phyloP scores from a whole-genome alignment of 2,888 invertebrate species.

The Sphinx pinastri region DNA sequence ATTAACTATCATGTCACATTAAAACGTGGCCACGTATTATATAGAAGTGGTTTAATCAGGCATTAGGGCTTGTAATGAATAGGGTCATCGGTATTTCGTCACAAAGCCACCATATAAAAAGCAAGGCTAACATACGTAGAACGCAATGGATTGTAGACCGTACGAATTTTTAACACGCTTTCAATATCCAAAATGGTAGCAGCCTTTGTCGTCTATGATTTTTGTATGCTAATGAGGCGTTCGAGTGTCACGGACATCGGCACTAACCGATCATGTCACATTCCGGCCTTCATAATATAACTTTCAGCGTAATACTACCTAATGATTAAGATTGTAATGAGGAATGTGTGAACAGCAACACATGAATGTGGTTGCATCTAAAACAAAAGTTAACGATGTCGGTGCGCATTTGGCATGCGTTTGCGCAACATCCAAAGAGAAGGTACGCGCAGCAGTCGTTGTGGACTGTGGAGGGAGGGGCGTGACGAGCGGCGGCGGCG shows the following conservation, averaged over 20 bases:
- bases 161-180: constrained; percentile 39
- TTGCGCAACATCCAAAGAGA: constrained; percentile 78
- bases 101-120: constrained; percentile 1
- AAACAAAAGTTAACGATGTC: constrained; percentile 48
- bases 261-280: constrained; percentile 34
- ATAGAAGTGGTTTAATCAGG: neutral
- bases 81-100: constrained; percentile 17
- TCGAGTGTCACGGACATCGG: constrained; percentile 48
- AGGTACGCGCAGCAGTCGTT: constrained; percentile 51
- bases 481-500: constrained; percentile 30
- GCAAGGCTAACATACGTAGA: constrained; percentile 10
- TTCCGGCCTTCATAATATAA: constrained; percentile 15
- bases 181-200: constrained; percentile 52
- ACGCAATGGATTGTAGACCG: constrained; percentile 20
- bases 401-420: constrained; percentile 65
- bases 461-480: constrained; percentile 24
- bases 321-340: constrained; percentile 7
- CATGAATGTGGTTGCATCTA: constrained; percentile 20
- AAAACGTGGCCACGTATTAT: neutral
- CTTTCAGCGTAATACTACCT: neutral
- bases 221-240: constrained; percentile 57
- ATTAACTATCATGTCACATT: neutral
- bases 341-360: neutral
- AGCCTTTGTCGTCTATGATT: constrained; percentile 43
- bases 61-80: constrained; percentile 1